Percentiles rank a stretch among this genome's conserved stretches.
Evolutionary conservation across 2,888 invertebrate species (phyloP).

Genomic region (Allophyes oxyacanthae): DNA sequence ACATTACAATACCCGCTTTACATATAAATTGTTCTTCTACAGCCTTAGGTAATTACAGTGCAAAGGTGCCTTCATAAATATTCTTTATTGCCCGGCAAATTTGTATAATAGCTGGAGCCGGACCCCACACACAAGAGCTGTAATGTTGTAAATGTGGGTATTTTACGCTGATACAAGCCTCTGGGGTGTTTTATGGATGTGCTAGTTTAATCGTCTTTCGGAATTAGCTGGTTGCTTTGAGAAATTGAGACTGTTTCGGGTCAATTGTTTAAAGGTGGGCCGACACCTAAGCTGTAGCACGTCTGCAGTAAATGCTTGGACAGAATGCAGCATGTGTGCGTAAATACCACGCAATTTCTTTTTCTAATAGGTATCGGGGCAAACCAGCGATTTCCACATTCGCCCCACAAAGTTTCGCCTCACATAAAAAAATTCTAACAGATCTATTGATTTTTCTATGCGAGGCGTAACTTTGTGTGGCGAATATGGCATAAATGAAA

Average conservation of each 20-base stretch:
- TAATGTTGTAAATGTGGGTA: slow-evolving; percentile 36
- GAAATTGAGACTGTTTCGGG: slow-evolving; percentile 2
- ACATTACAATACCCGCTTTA: slow-evolving; percentile 67
- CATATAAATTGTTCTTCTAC: slow-evolving; percentile 79
- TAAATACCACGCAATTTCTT: no score
- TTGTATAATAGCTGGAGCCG: slow-evolving; percentile 70
- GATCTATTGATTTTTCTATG: no score
- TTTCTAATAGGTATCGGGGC: no score
- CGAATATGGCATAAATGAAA: no score
- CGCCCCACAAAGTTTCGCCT: no score
- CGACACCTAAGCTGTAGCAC: no score
- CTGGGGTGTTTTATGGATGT: slow-evolving; percentile 41
- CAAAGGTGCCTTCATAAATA: slow-evolving; percentile 78
- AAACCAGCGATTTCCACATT: no score
- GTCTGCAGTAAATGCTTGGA: no score
- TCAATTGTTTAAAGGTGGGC: no score
- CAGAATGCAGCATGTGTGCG: no score
- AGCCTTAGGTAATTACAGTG: slow-evolving; percentile 73
- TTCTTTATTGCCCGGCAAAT: slow-evolving; percentile 77
- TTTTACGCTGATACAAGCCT: slow-evolving; percentile 47
- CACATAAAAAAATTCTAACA: no score
- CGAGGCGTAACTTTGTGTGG: no score
- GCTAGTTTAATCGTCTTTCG: slow-evolving; percentile 28
- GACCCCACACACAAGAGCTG: slow-evolving; percentile 53
- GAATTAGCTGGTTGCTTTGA: slow-evolving; percentile 34